These are phyloP conservation scores for Ophthalmolycus amberensis DNA, from an alignment of 2,113 vertebrate genomes.

Conservation along the genomic window DNA sequence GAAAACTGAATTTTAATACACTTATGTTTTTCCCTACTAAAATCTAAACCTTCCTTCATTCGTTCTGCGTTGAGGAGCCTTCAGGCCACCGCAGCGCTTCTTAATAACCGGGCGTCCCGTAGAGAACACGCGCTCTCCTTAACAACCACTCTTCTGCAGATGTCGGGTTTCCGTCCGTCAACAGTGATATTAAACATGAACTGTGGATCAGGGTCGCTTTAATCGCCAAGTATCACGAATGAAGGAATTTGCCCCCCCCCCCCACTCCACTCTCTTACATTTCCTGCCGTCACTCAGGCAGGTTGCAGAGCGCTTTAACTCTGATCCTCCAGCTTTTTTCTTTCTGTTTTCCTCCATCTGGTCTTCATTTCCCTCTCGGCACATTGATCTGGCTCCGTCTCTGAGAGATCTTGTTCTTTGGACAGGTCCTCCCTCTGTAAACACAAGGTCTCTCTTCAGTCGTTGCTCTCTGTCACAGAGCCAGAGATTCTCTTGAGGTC, in stretches of 20 bases:
- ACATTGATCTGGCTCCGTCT: slow-evolving; percentile 43
- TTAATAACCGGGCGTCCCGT: neutral
- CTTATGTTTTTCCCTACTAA: neutral
- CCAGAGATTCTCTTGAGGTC: neutral
- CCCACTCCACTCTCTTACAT: slow-evolving; percentile 14
- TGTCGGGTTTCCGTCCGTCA: slow-evolving; percentile 7
- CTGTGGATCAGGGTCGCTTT: neutral
- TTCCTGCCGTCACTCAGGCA: slow-evolving; percentile 61
- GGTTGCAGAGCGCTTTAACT: slow-evolving; percentile 29
- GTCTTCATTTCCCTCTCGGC: slow-evolving; percentile 61
- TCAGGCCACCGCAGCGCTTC: neutral
- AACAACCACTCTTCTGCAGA: neutral
- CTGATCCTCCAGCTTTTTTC: slow-evolving; percentile 18
- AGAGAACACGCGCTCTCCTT: neutral
- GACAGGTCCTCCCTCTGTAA: slow-evolving; percentile 17
- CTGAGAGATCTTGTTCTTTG: slow-evolving; percentile 1
- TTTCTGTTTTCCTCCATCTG: slow-evolving; percentile 51
- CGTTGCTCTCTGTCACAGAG: neutral
- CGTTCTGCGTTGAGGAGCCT: neutral
- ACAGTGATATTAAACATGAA: slow-evolving; percentile 14
- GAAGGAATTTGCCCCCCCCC: slow-evolving; percentile 11
- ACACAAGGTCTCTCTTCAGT: slow-evolving; percentile 10
- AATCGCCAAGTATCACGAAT: slow-evolving; percentile 29
- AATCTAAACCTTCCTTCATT: neutral
- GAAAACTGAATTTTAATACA: neutral